A percentile compares a stretch with the other conserved stretches of the same genome.
phyloP scores from a whole-genome alignment of 2,113 vertebrate species.

The Pedionomus torquatus region DNA sequence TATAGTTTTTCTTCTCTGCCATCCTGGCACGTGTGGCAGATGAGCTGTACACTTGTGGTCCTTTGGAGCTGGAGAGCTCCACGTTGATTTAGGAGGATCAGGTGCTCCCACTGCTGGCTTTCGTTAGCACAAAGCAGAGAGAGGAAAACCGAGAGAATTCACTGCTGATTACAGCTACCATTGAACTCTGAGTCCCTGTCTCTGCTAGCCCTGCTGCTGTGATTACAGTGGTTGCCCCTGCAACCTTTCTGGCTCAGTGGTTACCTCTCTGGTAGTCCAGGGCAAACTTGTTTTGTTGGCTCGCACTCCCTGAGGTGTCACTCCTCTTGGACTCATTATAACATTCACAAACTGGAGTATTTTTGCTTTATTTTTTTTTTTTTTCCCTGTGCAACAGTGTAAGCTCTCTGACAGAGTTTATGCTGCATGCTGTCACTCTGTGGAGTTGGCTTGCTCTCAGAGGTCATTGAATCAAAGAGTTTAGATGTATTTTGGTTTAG shows the following conservation, averaged over 20 bases:
- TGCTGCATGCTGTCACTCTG: not conserved
- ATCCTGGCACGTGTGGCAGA: not conserved
- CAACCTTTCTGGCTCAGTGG: not conserved
- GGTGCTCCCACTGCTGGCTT: constrained; percentile 46
- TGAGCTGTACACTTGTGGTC: fast-evolving
- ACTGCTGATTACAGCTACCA: not conserved
- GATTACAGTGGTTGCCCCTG: not conserved
- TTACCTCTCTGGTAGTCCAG: not conserved
- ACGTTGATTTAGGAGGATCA: constrained; percentile 30
- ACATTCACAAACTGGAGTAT: not conserved
- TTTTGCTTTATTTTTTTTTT: not conserved
- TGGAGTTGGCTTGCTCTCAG: not conserved
- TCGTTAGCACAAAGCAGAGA: constrained; percentile 1
- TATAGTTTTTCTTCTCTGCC: not conserved
- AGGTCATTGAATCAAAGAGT: not conserved
- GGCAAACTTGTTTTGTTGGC: not conserved
- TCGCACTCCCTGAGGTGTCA: not conserved
- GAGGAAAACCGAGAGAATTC: not conserved
- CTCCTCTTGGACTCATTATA: not conserved
- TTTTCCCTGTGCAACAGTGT: not conserved
- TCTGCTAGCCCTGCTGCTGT: not conserved
- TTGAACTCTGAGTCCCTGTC: not conserved
- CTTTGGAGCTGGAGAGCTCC: not conserved
- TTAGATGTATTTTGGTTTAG: not conserved
- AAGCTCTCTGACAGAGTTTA: not conserved